Base-by-base conservation (phyloP, 2,797 vertebrate species). In the Bradypus variegatus region DNA sequence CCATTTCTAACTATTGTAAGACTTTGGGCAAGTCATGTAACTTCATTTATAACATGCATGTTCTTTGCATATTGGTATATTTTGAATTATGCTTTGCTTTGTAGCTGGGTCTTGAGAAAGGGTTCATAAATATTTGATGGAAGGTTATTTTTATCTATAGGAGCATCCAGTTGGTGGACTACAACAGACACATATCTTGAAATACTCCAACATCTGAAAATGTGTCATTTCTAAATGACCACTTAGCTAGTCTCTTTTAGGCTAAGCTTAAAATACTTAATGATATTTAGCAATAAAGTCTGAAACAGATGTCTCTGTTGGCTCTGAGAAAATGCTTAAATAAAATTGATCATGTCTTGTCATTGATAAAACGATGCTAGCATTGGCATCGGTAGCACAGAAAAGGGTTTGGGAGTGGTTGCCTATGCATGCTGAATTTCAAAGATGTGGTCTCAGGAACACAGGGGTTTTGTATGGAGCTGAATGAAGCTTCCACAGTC, bases 341-440 rank as follows among this genome's bases (percentile, higher is more conserved):
- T 58, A 94, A 95, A 97, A 96, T 91, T 83, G 88, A 96, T 96
- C 65, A 70, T 84, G 90, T 95, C 92, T 94, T 94, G 92, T 91
- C 95, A 95, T 97, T 97, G 97, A 97, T 95, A 95, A 97, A 97
- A 96, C 87, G 96, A 91, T 96, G 88, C 90, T 94, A 95, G 91
- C 89, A 75, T 23, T 93, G 93, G 96, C 87, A 94, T 95, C 88
- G 96, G 94, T 91, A 95, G 95, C 78, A 93, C 90, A 90, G 89
- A 96, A 92, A 69, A 96, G 94, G 91, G 96, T 90, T 96, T 95
- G 95, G 96, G 95, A 96, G 96, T 93, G 90, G 94, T 91, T 97
- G 92, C 94, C 97, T 97, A 96, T 95, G 96, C 96, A 94, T 60
- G 90, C 93, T 96, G 96, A 93, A 97, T 97, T 97, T 97, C 96